These are phyloP conservation scores for Polia nebulosa DNA, from an alignment of 2,888 invertebrate species.

Conservation along the genomic window DNA sequence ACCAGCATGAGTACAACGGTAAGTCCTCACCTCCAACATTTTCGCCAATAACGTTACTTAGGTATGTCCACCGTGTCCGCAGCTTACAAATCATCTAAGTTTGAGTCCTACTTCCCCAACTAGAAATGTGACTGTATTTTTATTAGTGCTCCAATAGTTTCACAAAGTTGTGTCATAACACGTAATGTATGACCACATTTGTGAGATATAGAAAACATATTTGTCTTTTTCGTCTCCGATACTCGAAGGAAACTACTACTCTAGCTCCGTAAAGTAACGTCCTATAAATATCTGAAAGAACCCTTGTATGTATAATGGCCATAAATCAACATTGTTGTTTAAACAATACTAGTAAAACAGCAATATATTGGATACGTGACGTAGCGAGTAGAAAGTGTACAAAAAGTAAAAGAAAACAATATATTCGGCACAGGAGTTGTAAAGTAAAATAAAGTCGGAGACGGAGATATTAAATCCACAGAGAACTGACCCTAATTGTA, in stretches of 20 bases:
- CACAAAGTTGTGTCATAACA: constrained; percentile 53
- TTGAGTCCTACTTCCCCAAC: constrained; percentile 43
- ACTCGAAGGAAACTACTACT: constrained; percentile 27
- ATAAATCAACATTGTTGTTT: constrained; percentile 44
- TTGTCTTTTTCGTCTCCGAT: constrained; percentile 35
- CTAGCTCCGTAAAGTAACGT: constrained; percentile 14
- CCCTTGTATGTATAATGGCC: constrained; percentile 14
- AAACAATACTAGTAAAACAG: constrained; percentile 33
- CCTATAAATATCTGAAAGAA: constrained; percentile 25
- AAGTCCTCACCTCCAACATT: constrained; percentile 56
- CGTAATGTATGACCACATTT: constrained; percentile 54
- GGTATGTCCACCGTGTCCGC: constrained; percentile 9
- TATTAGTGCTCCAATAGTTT: constrained; percentile 52
- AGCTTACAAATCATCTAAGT: constrained; percentile 53
- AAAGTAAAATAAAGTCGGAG: constrained; percentile 73
- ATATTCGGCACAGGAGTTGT: constrained; percentile 61
- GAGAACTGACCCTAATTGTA: constrained; percentile 80
- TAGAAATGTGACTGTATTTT: constrained; percentile 59
- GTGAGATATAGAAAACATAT: constrained; percentile 47
- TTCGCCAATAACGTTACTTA: constrained; percentile 18
- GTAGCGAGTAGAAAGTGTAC: constrained; percentile 10
- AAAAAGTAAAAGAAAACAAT: constrained; percentile 37
- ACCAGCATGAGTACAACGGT: constrained; percentile 89
- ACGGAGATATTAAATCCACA: constrained; percentile 71
- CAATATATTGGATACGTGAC: constrained; percentile 26